Conservation (phyloP, 2,888 invertebrate species). For the Amblyjoppa fuscipennis region DNA sequence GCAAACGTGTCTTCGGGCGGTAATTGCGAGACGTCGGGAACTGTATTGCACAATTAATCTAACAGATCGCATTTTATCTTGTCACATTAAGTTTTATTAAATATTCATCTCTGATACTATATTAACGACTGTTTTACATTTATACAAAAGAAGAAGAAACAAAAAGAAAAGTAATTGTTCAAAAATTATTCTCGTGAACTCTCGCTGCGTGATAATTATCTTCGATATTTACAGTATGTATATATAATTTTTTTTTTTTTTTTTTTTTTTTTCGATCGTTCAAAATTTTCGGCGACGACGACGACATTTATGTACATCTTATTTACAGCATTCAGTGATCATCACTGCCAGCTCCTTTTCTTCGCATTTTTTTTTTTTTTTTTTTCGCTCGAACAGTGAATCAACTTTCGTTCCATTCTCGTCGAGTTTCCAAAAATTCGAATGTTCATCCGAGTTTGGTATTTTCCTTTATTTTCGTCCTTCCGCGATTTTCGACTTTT, state of each 20-base stretch:
- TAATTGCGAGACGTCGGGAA: background rate
- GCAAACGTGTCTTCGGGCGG: background rate
- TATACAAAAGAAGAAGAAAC: slow-evolving; percentile 79
- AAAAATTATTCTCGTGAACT: slow-evolving; percentile 44
- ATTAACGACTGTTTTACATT: slow-evolving; percentile 78
- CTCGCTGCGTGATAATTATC: slow-evolving; percentile 58
- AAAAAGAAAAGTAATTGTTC: background rate
- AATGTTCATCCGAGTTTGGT: slow-evolving; percentile 12
- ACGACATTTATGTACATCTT: slow-evolving; percentile 69
- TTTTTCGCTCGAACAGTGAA: slow-evolving; percentile 31
- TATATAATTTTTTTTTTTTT: slow-evolving; percentile 16
- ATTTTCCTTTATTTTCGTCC: background rate
- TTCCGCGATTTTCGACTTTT: background rate
- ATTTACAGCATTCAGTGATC: slow-evolving; percentile 64
- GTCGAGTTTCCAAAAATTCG: background rate
- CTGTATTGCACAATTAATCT: slow-evolving; percentile 12
- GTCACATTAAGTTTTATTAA: slow-evolving; percentile 75
- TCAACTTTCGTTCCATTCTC: slow-evolving; percentile 15
- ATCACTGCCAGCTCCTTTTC: slow-evolving; percentile 28
- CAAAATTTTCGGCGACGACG: slow-evolving; percentile 23
- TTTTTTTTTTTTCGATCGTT: slow-evolving; percentile 25
- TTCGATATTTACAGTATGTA: slow-evolving; percentile 58
- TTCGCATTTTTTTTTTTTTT: background rate
- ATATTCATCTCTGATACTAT: slow-evolving; percentile 76
- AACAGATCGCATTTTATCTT: slow-evolving; percentile 27